These are phyloP conservation scores for Rallus limicola DNA, from an alignment of 2,113 vertebrate species.

Conservation along the genomic window DNA sequence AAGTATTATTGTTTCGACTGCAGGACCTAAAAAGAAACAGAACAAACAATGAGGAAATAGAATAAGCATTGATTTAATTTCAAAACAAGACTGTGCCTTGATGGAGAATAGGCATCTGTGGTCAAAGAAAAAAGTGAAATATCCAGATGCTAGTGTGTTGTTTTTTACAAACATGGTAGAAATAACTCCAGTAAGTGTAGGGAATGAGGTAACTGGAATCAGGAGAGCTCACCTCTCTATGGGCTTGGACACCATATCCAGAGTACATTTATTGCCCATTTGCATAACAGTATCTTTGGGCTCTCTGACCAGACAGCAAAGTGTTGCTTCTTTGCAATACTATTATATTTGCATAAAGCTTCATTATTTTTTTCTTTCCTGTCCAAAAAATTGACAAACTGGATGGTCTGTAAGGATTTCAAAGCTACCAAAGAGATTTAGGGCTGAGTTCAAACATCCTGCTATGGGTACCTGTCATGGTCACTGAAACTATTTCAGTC, in stretches of 20 bases:
- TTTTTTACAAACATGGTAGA: neutral
- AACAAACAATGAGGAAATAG: conserved; percentile 13
- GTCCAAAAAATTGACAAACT: neutral
- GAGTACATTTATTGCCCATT: neutral
- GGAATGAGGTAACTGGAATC: neutral
- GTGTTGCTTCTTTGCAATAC: neutral
- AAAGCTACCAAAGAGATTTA: neutral
- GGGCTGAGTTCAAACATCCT: neutral
- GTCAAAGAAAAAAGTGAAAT: neutral
- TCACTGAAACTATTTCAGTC: neutral
- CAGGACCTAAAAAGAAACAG: conserved; percentile 19
- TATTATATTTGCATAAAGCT: neutral
- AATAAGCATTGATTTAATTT: conserved; percentile 26
- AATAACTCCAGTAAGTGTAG: neutral
- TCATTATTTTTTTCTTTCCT: neutral
- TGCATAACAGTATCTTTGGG: neutral
- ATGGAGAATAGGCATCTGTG: neutral
- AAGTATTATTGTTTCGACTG: neutral
- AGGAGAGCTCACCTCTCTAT: neutral
- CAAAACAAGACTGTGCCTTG: neutral
- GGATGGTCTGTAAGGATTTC: neutral
- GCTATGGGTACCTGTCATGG: neutral
- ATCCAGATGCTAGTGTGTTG: neutral
- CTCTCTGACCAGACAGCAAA: neutral
- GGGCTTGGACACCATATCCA: neutral